Evolutionary conservation across 2,113 vertebrate genomes (phyloP), one percentile per base, ranked within the genome.

Genomic region (Microtus montanus): DNA sequence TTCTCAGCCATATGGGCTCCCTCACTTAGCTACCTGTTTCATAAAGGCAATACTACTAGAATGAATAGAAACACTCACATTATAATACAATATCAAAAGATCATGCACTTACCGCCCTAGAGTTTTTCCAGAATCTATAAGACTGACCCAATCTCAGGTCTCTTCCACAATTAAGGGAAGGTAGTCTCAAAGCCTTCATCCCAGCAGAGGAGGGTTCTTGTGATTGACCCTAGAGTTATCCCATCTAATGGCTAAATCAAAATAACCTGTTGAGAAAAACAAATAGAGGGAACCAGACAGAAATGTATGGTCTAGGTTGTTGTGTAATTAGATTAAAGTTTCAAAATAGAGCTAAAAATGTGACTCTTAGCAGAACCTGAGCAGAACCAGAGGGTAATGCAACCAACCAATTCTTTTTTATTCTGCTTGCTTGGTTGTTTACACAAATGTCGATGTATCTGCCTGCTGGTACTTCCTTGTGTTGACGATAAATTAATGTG

Each of bases 401-500:
- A 74, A 58, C 26, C 35, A 74, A 58, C 26, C 30, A 1, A 49
- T 83, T 80, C 24, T 5, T 83, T 95, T 91, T 61, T 68, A 63
- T 77, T 86, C 74, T 44, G 26, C n/a, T 94, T 24, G 8, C 30
- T 95, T 90, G 58, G 64, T 92, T 89, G 54, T 94, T 96, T 95
- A 80, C 20, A 93, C 64, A 83, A 88, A 82, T 73, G 28, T 75
- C 94, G 61, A 91, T 93, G 12, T 93, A 63, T 70, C 93, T 87
- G n/a, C 74, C 64, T 94, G 66, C 82, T 35, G 73, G 8, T 77
- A 30, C 38, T 96, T 80, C 74, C 82, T 87, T 97, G 88, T 95
- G 82, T 93, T 97, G 92, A 94, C 49, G 91, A 92, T 94, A 91
- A 93, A 89, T 96, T 97, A 96, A 93, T 93, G 80, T 92, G 82